A percentile compares a stretch with the other conserved stretches of the same genome.
Conservation (phyloP, 2,888 invertebrate genomes). For the Coremacera marginata region DNA sequence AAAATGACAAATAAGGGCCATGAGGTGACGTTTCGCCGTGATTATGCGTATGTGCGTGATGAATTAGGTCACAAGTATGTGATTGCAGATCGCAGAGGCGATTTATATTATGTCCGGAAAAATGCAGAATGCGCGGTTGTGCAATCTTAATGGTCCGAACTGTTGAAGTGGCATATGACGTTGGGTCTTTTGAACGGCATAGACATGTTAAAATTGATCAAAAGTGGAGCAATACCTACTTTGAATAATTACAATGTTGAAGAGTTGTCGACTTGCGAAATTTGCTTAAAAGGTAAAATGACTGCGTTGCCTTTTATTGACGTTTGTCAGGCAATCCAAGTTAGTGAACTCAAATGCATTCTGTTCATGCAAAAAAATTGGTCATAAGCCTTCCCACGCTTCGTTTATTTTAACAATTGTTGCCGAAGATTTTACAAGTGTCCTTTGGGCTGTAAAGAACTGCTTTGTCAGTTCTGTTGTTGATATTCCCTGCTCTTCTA, state of each 20-base stretch:
- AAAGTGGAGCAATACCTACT: constrained; percentile 19
- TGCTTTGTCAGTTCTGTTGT: no score
- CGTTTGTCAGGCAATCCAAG: no score
- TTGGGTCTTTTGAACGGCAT: constrained; percentile 40
- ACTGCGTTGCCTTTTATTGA: constrained; percentile 37
- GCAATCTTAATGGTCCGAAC: constrained; percentile 42
- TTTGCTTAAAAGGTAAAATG: constrained; percentile 37
- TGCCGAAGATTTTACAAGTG: no score
- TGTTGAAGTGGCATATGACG: constrained; percentile 37
- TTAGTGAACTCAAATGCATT: no score
- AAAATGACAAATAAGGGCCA: no score
- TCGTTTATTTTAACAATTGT: no score
- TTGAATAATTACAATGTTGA: constrained; percentile 20
- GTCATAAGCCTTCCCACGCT: no score
- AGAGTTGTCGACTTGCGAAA: constrained; percentile 18
- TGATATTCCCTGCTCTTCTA: no score
- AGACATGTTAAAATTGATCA: constrained; percentile 33
- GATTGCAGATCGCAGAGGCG: constrained; percentile 38
- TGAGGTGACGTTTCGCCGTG: background rate
- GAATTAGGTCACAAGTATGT: constrained; percentile 26
- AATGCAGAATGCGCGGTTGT: constrained; percentile 32
- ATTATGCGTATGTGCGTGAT: constrained; percentile 33
- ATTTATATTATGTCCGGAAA: constrained; percentile 40
- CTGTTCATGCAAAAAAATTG: no score
- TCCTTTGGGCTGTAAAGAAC: no score